phyloP scores from a whole-genome alignment of 2,888 invertebrate species.

The Lepetodrilus schrolli region DNA sequence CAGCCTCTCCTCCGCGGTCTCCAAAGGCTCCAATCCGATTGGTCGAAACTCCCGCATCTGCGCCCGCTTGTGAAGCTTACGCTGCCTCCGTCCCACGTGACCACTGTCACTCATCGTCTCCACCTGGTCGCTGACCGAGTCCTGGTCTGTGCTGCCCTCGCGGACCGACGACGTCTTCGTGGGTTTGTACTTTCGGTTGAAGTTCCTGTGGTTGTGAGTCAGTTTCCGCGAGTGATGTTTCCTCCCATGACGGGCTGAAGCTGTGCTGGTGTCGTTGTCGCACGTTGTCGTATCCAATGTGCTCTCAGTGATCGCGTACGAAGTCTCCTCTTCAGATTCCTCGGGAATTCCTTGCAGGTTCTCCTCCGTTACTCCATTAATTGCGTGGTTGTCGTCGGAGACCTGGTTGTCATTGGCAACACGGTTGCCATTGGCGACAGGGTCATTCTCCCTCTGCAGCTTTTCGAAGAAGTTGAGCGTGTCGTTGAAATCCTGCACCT shows the following conservation, averaged over 20 bases:
- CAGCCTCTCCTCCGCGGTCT: conserved; percentile 54
- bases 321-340: conserved; percentile 3
- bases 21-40: conserved; percentile 50
- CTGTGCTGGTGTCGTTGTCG: neutral
- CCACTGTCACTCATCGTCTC: conserved; percentile 39
- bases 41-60: conserved; percentile 49
- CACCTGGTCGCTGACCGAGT: conserved; percentile 15
- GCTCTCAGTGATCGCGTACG: neutral
- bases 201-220: neutral
- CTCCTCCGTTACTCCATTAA: neutral
- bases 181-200: neutral
- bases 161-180: neutral
- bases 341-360: neutral
- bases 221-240: neutral
- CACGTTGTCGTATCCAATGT: neutral
- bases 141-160: conserved; percentile 11
- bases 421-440: neutral
- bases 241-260: neutral
- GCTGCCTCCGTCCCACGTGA: conserved; percentile 31
- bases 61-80: conserved; percentile 41
- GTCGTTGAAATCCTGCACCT: neutral
- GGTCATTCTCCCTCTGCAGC: neutral
- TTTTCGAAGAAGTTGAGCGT: conserved; percentile 4
- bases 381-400: neutral
- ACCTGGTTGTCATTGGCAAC: neutral